phyloP scores from a whole-genome alignment of 2,888 invertebrate genomes.

The Erannis defoliaria region DNA sequence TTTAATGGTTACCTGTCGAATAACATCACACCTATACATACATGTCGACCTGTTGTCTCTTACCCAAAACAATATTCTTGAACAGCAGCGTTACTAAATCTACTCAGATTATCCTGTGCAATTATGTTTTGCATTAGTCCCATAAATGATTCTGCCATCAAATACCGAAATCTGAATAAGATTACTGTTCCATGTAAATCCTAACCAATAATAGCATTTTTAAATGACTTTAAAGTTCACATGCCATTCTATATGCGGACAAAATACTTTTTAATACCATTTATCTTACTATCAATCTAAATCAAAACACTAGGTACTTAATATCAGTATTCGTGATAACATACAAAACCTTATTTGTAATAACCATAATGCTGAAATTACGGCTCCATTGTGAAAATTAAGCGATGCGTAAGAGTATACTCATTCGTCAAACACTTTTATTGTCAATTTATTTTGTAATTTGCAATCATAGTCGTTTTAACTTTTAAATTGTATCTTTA shows the following conservation, averaged over 20 bases:
- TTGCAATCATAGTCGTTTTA: not conserved
- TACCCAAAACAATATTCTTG: no score
- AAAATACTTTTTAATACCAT: slow-evolving; percentile 14
- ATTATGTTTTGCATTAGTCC: not conserved
- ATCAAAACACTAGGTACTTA: slow-evolving; percentile 17
- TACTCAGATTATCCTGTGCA: not conserved
- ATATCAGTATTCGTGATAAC: slow-evolving; percentile 5
- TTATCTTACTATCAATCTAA: slow-evolving; percentile 25
- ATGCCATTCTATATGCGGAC: not conserved
- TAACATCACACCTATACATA: no score
- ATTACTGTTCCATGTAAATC: not conserved
- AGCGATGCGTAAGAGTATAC: not conserved
- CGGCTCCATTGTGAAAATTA: not conserved
- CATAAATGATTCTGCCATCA: not conserved
- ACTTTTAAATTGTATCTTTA: not conserved
- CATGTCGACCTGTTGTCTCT: no score
- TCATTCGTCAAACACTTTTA: not conserved
- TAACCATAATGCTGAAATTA: not conserved
- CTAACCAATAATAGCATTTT: slow-evolving; percentile 1
- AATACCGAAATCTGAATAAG: not conserved
- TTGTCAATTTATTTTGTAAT: not conserved
- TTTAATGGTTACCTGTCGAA: no score
- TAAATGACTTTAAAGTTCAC: not conserved
- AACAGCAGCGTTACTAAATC: no score
- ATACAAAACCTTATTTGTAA: slow-evolving; percentile 5